Percentiles rank a stretch among this genome's conserved stretches.
These are phyloP conservation scores for Melikaiella ostensackeni DNA, from an alignment of 2,888 invertebrate species.

Conservation along the genomic window DNA sequence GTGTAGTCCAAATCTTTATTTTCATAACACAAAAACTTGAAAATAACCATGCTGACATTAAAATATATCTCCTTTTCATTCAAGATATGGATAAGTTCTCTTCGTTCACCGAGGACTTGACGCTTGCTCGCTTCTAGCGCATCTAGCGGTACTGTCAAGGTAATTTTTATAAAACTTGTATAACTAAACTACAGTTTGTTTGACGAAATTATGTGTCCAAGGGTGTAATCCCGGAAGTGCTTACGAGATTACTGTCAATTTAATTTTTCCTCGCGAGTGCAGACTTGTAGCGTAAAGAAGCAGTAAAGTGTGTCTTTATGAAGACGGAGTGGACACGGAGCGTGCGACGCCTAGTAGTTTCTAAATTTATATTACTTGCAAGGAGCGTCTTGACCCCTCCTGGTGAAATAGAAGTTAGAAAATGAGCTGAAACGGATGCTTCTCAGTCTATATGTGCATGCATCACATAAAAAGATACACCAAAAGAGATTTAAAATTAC, in stretches of 20 bases:
- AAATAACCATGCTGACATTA: background rate
- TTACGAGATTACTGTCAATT: background rate
- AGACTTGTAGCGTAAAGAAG: background rate
- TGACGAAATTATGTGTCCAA: background rate
- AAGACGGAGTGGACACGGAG: conserved; percentile 8
- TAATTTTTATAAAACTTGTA: conserved; percentile 55
- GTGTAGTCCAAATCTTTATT: background rate
- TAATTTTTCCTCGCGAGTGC: background rate
- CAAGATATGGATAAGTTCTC: conserved; percentile 76
- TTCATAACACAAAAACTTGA: background rate
- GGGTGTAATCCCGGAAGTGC: background rate
- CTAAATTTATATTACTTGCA: conserved; percentile 37
- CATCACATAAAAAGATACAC: background rate
- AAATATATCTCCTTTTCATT: conserved; percentile 59
- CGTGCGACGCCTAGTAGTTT: conserved; percentile 19
- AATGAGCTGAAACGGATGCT: conserved; percentile 23
- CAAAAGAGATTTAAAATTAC: background rate
- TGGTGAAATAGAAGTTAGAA: conserved; percentile 27
- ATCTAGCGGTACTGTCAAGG: conserved; percentile 77
- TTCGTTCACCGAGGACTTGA: conserved; percentile 76
- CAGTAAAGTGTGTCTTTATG: conserved; percentile 34
- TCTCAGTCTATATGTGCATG: conserved; percentile 3
- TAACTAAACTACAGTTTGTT: background rate
- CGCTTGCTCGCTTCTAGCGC: conserved; percentile 77
- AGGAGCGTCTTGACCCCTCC: conserved; percentile 33